Evolutionary conservation across 2,113 vertebrate species (phyloP).

Genomic region (Coptodon bakossiorum): DNA sequence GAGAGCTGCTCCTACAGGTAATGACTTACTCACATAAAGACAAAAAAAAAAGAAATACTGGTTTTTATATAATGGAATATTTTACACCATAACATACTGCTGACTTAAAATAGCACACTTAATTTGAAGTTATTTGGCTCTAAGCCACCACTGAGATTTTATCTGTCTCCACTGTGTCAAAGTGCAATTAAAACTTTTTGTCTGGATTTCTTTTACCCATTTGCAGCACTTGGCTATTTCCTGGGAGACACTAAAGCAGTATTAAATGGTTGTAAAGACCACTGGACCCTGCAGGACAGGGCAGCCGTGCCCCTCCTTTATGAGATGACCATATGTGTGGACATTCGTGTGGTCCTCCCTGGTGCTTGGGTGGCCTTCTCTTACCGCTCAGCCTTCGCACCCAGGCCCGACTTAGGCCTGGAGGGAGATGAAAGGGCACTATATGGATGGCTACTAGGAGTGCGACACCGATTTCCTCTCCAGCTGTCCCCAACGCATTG

Average conservation of each 20-base stretch:
- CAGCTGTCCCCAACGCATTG: constrained; percentile 29
- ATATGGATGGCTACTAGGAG: constrained; percentile 66
- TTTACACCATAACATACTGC: neutral
- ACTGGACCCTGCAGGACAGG: constrained; percentile 65
- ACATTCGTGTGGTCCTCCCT: constrained; percentile 50
- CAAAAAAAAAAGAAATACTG: neutral
- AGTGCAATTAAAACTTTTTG: neutral
- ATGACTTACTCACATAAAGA: neutral
- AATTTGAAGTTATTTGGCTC: neutral
- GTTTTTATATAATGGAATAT: neutral
- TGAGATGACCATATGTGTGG: constrained; percentile 65
- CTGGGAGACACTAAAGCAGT: constrained; percentile 66
- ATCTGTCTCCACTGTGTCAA: neutral
- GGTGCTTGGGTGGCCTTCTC: constrained; percentile 71
- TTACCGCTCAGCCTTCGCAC: constrained; percentile 44
- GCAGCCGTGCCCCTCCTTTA: constrained; percentile 33
- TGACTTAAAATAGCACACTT: neutral
- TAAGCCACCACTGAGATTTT: neutral
- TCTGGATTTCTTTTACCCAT: neutral
- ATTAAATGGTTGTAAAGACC: constrained; percentile 57
- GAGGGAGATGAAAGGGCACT: constrained; percentile 59
- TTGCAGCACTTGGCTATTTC: constrained; percentile 45
- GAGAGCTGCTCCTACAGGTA: constrained; percentile 16
- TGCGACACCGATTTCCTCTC: constrained; percentile 59
- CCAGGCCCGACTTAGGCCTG: constrained; percentile 55